Evolutionary conservation across 2,797 vertebrate species (phyloP).

Genomic region (Notolabrus celidotus): DNA sequence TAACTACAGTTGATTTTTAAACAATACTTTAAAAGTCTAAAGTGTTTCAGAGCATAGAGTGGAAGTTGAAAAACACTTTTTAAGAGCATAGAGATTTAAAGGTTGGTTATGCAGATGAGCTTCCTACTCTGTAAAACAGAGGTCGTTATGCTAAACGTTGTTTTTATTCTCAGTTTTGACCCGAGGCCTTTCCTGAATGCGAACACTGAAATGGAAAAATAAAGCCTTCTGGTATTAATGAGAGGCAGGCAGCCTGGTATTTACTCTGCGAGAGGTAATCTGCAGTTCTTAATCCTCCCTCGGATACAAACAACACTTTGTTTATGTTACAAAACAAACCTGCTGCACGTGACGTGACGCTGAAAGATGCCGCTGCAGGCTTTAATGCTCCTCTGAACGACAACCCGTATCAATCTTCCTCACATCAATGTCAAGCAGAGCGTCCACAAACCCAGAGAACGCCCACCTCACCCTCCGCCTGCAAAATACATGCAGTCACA

Average conservation of each 20-base stretch:
- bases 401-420: constrained; percentile 54
- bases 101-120: constrained; percentile 5
- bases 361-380: constrained; percentile 1
- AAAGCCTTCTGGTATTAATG: constrained; percentile 6
- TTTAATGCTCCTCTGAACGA: constrained; percentile 39
- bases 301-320: constrained; percentile 38
- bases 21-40: not conserved
- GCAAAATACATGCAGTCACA: constrained; percentile 24
- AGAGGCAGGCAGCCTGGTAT: constrained; percentile 9
- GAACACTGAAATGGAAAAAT: constrained; percentile 21
- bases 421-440: constrained; percentile 44
- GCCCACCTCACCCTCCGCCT: constrained; percentile 21
- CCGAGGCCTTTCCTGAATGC: constrained; percentile 15
- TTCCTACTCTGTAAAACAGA: not conserved
- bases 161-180: constrained; percentile 1
- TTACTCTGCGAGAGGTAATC: constrained; percentile 17
- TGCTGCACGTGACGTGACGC: constrained; percentile 2
- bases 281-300: constrained; percentile 26
- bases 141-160: constrained; percentile 13
- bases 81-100: constrained; percentile 1
- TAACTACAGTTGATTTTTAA: not conserved
- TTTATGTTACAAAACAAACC: constrained; percentile 36
- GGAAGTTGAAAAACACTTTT: not conserved
- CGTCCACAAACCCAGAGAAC: constrained; percentile 33
- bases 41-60: not conserved